Percentiles rank a stretch among this genome's conserved stretches.
Evolutionary conservation across 2,113 vertebrate genomes (phyloP).

Genomic region (Salvelinus namaycush): DNA sequence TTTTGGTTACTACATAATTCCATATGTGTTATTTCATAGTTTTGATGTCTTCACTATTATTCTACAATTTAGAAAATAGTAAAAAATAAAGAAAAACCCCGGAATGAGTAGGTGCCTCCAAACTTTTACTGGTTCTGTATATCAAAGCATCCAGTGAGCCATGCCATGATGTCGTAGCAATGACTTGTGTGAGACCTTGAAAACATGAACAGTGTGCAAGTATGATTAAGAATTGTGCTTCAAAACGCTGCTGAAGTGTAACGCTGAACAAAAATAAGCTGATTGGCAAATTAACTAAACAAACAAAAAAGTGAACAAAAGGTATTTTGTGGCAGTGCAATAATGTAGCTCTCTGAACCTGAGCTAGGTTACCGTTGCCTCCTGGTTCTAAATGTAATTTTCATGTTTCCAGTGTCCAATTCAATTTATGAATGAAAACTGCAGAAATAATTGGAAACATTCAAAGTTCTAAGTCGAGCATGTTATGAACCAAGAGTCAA

Average conservation of each 20-base stretch:
- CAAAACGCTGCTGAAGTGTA: neutral
- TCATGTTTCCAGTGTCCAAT: slow-evolving; percentile 18
- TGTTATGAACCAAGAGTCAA: slow-evolving; percentile 45
- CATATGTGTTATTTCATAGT: too few relatives aligned
- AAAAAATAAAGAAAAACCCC: too few relatives aligned
- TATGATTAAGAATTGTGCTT: neutral
- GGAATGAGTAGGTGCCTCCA: too few relatives aligned
- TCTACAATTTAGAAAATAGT: too few relatives aligned
- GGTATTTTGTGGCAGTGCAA: slow-evolving; percentile 20
- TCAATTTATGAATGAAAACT: slow-evolving; percentile 16
- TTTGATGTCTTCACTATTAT: too few relatives aligned
- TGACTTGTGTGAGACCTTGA: neutral
- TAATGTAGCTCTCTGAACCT: slow-evolving; percentile 25
- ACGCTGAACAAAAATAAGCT: neutral
- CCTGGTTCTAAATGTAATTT: slow-evolving; percentile 23
- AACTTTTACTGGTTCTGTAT: too few relatives aligned
- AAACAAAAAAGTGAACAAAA: neutral
- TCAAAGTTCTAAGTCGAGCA: slow-evolving; percentile 32
- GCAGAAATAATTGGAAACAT: slow-evolving; percentile 63
- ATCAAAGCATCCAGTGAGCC: neutral
- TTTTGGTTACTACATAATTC: too few relatives aligned
- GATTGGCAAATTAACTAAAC: neutral
- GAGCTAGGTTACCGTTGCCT: slow-evolving; percentile 31
- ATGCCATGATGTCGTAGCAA: neutral
- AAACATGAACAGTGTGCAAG: neutral